Evolutionary conservation across 2,797 vertebrate genomes (phyloP), one percentile per base, ranked within the genome.

Genomic region (Mus minutoides): DNA sequence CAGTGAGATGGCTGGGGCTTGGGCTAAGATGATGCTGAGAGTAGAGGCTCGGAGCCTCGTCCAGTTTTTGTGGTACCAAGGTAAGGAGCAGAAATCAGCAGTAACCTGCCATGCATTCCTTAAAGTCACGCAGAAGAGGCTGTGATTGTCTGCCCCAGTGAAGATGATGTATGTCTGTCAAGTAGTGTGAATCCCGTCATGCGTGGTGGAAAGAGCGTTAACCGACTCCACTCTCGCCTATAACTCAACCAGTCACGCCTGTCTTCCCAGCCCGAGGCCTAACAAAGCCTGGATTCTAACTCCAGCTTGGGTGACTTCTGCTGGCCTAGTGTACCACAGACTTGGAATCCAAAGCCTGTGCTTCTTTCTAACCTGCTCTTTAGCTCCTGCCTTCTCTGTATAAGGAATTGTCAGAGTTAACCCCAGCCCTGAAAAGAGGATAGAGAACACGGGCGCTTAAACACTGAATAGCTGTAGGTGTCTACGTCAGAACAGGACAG

Each of bases 401-500:
- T n/a, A 79, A 71, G 13, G 43, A n/a, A 8, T 17, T 40, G 24
- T 21, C 46, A 7, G 46, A 77, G 87, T 11, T 71, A 54, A 95
- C 43, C 12, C 29, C 14, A 21, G 34, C 46, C 43, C 75, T 90
- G 37, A 88, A 67, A 83, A 1, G 5, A 19, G n/a, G 6, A 73
- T 31, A 16, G 19, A 88, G 52, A 83, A 52, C 34, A 46, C 9
- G 92, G 79, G 54, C 40, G 62, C n/a, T 86, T 56, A 22, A 93
- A 95, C 49, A 88, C 14, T 31, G 17, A 90, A 62, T 84, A 82
- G 64, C 88, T 87, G 21, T 77, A 58, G 88, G 9, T 91, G 8
- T 75, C 17, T 13, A 3, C 67, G 40, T 62, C 26, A 85, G 34
- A n/a, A 58, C 0, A 56, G 56, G 78, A 71, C 31, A 90, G 60